Evolutionary conservation across 2,888 invertebrate genomes (phyloP), one percentile per base, ranked within the genome.

Genomic region (Thalpophila matura): DNA sequence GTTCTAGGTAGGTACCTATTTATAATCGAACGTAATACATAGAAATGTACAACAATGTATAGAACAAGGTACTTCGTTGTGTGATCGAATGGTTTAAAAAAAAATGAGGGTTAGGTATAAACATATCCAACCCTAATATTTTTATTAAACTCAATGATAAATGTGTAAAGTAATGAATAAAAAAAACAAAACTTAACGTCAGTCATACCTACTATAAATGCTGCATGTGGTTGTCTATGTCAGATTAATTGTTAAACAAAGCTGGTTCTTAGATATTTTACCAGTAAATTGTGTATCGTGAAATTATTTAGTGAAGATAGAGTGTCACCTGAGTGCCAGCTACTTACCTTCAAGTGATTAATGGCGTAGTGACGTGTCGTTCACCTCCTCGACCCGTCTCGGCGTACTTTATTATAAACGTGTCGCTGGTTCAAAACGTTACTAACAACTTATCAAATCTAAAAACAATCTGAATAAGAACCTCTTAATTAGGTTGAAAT

Each of bases 281-380:
- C 37, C 24, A 49, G 53, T 42, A 42, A 55, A 61, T 56, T 65
- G 42, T 56, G 47, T 70, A 58, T 49, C 64, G 45, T 37, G 50
- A 75, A 77, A 79, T 83, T 65, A 80, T 81, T 82, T 74, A 80
- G 67, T 49, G 55, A 74, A 66, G 75, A 68, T 64, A 62, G 59
- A 61, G 72, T 64, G 77, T 79, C 78, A 79, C 65, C 73, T 75
- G 69, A 76, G 74, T 68, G 69, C 50, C 53, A 63, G 60, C 51
- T 77, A 68, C 65, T 77, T 74, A 66, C 53, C 68, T 63, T 58
- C 53, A 46, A 54, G 70, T 83, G 82, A 82, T 81, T 79, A 80
- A 84, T 79, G 68, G 55, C 51, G 45, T 49, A 61, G 69, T 57
- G 62, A 60, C 60, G 71, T 66, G 70, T 69, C 62, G 53, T 57